Evolutionary conservation across 2,113 vertebrate genomes (phyloP).

Genomic region (Paraplagusia blochii): DNA sequence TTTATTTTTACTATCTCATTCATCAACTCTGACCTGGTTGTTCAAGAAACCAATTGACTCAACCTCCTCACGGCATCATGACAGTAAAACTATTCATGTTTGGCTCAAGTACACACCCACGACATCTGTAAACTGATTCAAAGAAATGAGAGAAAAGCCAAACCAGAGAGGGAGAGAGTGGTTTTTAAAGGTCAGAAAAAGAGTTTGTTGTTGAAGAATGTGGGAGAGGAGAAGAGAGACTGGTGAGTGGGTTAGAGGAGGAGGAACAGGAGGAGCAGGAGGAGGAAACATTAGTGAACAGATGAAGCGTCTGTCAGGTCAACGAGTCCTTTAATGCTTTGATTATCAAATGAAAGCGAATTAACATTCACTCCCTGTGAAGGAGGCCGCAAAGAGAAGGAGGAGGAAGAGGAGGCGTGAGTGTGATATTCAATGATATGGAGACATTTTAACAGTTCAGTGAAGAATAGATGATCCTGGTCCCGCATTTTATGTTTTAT

Average conservation of each 20-base stretch:
- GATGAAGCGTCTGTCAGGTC: constrained; percentile 50
- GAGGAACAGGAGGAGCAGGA: constrained; percentile 5
- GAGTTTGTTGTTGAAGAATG: constrained; percentile 3
- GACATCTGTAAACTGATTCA: constrained; percentile 3
- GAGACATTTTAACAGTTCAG: no score
- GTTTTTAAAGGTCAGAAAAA: constrained; percentile 14
- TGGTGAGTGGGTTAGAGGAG: background rate
- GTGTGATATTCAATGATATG: no score
- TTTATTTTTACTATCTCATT: no score
- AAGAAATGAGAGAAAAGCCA: background rate
- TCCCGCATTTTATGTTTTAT: no score
- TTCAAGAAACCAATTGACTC: no score
- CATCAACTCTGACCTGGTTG: no score
- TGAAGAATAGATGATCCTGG: no score
- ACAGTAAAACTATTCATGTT: no score
- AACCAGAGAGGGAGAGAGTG: background rate
- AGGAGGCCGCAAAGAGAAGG: constrained; percentile 10
- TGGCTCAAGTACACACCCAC: background rate
- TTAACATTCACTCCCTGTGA: constrained; percentile 47
- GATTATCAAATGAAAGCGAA: constrained; percentile 39
- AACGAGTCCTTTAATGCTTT: constrained; percentile 55
- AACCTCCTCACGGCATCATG: no score
- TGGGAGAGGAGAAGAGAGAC: constrained; percentile 12
- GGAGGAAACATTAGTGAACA: constrained; percentile 44
- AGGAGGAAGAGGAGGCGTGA: no score